These are phyloP conservation scores for Coregonus suidteri DNA, from an alignment of 2,797 vertebrate genomes.

Conservation along the genomic window DNA sequence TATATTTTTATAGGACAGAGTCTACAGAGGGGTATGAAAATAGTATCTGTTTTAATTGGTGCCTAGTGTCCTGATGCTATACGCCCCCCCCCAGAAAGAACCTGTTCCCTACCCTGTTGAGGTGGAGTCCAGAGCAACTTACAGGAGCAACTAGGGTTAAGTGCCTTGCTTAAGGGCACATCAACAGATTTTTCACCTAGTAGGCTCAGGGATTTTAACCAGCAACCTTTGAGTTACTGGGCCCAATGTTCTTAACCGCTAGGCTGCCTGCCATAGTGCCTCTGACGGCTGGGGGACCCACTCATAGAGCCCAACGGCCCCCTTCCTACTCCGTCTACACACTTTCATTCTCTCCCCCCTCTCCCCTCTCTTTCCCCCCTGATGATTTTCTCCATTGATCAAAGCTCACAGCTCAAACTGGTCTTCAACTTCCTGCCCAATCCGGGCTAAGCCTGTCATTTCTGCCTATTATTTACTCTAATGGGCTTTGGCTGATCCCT, in stretches of 20 bases:
- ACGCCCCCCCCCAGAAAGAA: slow-evolving; percentile 23
- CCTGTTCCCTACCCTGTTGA: slow-evolving; percentile 74
- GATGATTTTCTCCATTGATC: slow-evolving; percentile 99
- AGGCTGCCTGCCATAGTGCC: slow-evolving; percentile 74
- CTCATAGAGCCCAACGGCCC: slow-evolving; percentile 82
- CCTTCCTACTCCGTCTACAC: slow-evolving; percentile 33
- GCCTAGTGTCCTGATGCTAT: slow-evolving; percentile 67
- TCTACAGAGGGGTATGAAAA: too few relatives aligned
- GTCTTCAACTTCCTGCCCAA: slow-evolving; percentile 99
- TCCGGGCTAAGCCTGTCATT: slow-evolving; percentile 99
- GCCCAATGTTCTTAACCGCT: slow-evolving; percentile 46
- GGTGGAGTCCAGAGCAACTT: slow-evolving; percentile 71
- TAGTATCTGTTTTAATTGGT: slow-evolving; percentile 46
- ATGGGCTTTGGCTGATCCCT: slow-evolving; percentile 97
- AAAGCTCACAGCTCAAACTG: slow-evolving; percentile 98
- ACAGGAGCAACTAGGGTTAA: too few relatives aligned
- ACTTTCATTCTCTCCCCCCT: slow-evolving; percentile 73
- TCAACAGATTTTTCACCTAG: too few relatives aligned
- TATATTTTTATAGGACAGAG: background rate
- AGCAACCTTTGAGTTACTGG: too few relatives aligned
- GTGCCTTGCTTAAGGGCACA: too few relatives aligned
- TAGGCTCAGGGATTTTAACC: too few relatives aligned
- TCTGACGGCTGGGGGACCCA: slow-evolving; percentile 77
- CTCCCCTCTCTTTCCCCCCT: slow-evolving; percentile 86
- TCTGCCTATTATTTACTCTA: slow-evolving; percentile 99